Conservation (phyloP, 2,113 vertebrate species). For the Alosa alosa region DNA sequence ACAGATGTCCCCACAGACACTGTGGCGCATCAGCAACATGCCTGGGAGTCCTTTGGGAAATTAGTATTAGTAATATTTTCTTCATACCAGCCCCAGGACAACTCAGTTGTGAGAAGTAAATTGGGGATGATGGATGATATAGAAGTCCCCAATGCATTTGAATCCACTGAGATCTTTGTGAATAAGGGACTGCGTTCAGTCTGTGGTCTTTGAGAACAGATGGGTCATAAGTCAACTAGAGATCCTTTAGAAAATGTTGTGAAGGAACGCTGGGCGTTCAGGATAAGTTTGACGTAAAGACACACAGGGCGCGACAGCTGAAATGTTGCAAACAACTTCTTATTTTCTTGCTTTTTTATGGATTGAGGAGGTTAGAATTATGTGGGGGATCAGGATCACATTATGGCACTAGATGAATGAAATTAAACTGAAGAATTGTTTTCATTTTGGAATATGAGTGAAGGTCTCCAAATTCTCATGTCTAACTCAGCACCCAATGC, state of each 20-base stretch:
- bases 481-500: not conserved
- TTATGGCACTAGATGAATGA: too few relatives aligned
- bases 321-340: not conserved
- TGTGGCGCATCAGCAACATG: conserved; percentile 1
- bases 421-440: not conserved
- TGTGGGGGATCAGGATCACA: too few relatives aligned
- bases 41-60: conserved; percentile 13
- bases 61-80: conserved; percentile 18
- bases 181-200: not conserved
- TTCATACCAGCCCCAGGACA: conserved; percentile 10
- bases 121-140: conserved; percentile 15
- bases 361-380: not conserved
- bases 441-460: not conserved
- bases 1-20: conserved; percentile 14
- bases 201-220: not conserved
- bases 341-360: not conserved
- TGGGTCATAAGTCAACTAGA: not conserved
- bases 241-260: not conserved
- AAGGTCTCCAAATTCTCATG: not conserved
- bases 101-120: conserved; percentile 4
- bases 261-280: not conserved
- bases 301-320: not conserved
- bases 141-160: not conserved
- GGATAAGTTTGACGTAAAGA: not conserved
- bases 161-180: conserved; percentile 1